These are phyloP conservation scores for Cephus sareptanus DNA, from an alignment of 2,888 invertebrate species.

Conservation along the genomic window DNA sequence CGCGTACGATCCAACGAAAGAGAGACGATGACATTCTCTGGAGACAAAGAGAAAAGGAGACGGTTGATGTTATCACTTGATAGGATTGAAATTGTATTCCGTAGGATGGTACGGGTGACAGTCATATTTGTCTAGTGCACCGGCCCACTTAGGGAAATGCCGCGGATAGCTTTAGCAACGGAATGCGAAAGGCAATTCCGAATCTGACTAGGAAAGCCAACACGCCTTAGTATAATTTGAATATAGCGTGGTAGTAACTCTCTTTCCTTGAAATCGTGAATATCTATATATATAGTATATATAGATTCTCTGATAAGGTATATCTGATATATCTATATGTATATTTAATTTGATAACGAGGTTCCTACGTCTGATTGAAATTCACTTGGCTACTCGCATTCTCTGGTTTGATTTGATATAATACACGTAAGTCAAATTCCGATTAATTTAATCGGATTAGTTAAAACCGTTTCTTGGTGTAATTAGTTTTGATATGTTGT, in stretches of 20 bases:
- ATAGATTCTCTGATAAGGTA: neutral
- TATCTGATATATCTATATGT: neutral
- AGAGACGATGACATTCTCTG: conserved; percentile 14
- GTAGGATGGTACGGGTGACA: neutral
- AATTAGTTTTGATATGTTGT: neutral
- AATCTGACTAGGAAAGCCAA: neutral
- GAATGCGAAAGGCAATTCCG: conserved; percentile 16
- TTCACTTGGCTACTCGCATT: neutral
- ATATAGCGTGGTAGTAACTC: conserved; percentile 29
- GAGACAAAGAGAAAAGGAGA: conserved; percentile 11
- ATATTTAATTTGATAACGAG: neutral
- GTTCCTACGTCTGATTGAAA: neutral
- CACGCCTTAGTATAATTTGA: conserved; percentile 34
- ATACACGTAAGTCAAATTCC: neutral
- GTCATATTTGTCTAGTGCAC: conserved; percentile 9
- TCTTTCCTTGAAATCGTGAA: conserved; percentile 25
- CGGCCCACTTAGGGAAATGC: conserved; percentile 38
- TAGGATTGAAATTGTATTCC: conserved; percentile 41
- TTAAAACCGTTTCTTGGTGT: neutral
- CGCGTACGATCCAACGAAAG: neutral
- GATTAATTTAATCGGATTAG: neutral
- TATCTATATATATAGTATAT: neutral
- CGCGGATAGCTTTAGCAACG: conserved; percentile 35
- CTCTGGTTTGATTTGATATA: neutral
- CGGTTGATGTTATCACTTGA: conserved; percentile 18